A percentile compares a stretch with the other conserved stretches of the same genome.
phyloP scores from a whole-genome alignment of 2,888 invertebrate species.

The Cynaeus angustus region DNA sequence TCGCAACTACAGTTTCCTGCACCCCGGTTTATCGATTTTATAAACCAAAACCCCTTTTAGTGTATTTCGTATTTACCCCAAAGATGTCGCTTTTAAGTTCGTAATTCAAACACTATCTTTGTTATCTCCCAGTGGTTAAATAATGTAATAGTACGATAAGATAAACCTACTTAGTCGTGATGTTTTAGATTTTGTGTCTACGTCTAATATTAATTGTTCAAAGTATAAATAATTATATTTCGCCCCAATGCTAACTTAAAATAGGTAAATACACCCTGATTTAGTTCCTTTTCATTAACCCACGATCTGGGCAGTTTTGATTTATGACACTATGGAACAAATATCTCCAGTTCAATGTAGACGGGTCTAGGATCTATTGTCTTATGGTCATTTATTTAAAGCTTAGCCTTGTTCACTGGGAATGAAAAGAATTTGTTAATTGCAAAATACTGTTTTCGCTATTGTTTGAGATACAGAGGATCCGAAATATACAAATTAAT shows the following conservation, averaged over 20 bases:
- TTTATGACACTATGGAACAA: slow-evolving; percentile 38
- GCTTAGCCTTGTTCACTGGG: slow-evolving; percentile 26
- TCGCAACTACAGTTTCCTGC: neutral
- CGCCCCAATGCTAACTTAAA: neutral
- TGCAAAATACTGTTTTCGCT: slow-evolving; percentile 77
- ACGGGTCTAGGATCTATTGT: slow-evolving; percentile 33
- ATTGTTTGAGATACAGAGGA: slow-evolving; percentile 3
- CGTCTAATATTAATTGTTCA: neutral
- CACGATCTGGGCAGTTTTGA: slow-evolving; percentile 24
- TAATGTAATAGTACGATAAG: neutral
- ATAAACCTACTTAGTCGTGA: neutral
- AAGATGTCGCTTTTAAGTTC: neutral
- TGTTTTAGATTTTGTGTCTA: neutral
- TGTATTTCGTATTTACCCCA: neutral
- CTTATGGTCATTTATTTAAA: slow-evolving; percentile 39
- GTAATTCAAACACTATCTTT: neutral
- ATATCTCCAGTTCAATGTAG: slow-evolving; percentile 32
- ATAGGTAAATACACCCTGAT: slow-evolving; percentile 13
- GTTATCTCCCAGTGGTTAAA: neutral
- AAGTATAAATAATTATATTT: neutral
- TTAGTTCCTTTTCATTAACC: slow-evolving; percentile 15
- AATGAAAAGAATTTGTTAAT: slow-evolving; percentile 68
- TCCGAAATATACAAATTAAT: slow-evolving; percentile 25
- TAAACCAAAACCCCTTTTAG: too few species aligned
- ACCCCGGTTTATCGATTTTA: too few species aligned